Percentiles rank a stretch among this genome's conserved stretches.
Evolutionary conservation across 2,113 vertebrate genomes (phyloP).

Genomic region (Mystacornis crossleyi): DNA sequence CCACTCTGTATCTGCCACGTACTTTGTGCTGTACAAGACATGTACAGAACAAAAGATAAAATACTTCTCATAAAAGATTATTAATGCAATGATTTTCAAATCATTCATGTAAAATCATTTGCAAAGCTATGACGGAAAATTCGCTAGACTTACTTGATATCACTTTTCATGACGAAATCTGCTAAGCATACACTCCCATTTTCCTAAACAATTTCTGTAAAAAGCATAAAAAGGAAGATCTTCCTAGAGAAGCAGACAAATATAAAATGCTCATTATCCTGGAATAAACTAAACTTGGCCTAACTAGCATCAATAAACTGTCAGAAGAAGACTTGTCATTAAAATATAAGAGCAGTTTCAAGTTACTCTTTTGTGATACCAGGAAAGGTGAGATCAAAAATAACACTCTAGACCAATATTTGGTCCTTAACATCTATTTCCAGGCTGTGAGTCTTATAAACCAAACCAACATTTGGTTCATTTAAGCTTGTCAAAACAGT

Average conservation of each 20-base stretch:
- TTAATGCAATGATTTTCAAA: background rate
- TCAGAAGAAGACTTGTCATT: background rate
- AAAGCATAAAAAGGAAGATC: background rate
- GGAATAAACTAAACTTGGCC: background rate
- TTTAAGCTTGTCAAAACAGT: background rate
- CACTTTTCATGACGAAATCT: background rate
- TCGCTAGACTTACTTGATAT: background rate
- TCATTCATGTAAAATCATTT: background rate
- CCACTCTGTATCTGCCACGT: background rate
- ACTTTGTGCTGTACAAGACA: background rate
- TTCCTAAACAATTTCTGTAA: background rate
- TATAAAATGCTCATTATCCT: background rate
- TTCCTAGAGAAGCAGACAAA: background rate
- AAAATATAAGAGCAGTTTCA: background rate
- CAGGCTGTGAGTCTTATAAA: background rate
- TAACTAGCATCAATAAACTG: background rate
- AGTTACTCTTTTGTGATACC: background rate
- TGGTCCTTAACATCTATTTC: background rate
- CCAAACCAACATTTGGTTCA: background rate
- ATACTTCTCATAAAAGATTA: background rate
- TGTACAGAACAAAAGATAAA: background rate
- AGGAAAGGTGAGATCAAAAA: background rate
- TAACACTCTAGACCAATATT: background rate
- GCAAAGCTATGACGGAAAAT: slow-evolving; percentile 27
- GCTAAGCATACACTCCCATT: background rate